Evolutionary conservation across 2,888 invertebrate genomes (phyloP), one percentile per base, ranked within the genome.

Genomic region (Arrhopalites spinosus): DNA sequence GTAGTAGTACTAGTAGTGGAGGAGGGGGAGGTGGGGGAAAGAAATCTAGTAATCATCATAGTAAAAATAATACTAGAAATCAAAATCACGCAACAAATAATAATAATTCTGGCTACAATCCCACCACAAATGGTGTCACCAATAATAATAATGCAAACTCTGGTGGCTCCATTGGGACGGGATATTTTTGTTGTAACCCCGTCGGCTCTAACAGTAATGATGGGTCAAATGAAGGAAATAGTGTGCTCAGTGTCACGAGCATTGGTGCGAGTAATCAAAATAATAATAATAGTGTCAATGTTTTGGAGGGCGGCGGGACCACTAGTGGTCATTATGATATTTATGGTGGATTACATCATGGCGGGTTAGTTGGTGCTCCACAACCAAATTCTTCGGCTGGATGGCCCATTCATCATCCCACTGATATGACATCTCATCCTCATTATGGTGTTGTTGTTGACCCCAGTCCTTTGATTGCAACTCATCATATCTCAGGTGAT

Each of bases 401-500:
- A 8, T 74, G 74, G 74, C 59, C 67, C 1, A 30, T 67, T 43
- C 74, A 74, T 68, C 74, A 74, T 59, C 56, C 67, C n/a, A 11
- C 74, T 1, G 74, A 74, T 25, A 59, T 74, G 74, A 13, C 64
- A 11, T 27, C 25, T 0, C 74, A 75, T 56, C 64, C 70, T 20
- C 75, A 75, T 20, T 67, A 75, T 53, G 75, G 75, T 11, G 61
- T 75, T 27, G 75, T 75, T 1, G 75, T 63, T 0, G 69, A 69
- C 27, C 50, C 75, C 43, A 63, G 20, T 43, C 61, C 70, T 13
- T 20, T 69, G 1, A 23, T 70, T 43, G 70, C 43, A 36, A 20
- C 53, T 27, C 74, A 74, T 75, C 75, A 75, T 25, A 73, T 64
- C 61, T 43, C 69, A 61, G 74, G 74, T 74, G n/a, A n/a, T n/a